Evolutionary conservation across 2,113 vertebrate genomes (phyloP).

Genomic region (Channa maculata): DNA sequence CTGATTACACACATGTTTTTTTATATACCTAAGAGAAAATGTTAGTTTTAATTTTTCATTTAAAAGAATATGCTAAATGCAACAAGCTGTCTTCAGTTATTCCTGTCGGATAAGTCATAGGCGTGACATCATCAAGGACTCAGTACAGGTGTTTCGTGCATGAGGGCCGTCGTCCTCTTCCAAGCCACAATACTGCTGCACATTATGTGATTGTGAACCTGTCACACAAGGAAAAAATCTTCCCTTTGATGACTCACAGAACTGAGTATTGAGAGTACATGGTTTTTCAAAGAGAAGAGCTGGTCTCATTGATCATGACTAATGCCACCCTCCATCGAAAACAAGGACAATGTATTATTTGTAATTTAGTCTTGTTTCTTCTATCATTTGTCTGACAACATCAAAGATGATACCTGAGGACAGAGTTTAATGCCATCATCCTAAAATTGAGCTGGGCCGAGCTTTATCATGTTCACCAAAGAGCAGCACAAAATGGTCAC

Average conservation of each 20-base stretch:
- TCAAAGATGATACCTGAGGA: neutral
- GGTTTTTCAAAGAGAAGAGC: neutral
- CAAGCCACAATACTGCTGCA: neutral
- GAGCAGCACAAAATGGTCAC: too few species aligned
- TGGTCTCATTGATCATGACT: neutral
- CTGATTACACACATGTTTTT: too few species aligned
- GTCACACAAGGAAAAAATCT: neutral
- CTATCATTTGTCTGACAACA: neutral
- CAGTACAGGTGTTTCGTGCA: neutral
- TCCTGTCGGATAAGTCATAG: too few species aligned
- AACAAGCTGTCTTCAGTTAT: too few species aligned
- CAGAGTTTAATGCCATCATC: neutral
- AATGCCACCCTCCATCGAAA: neutral
- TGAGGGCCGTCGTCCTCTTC: neutral
- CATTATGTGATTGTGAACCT: neutral
- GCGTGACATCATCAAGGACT: too few species aligned
- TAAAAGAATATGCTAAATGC: too few species aligned
- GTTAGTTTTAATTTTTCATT: too few species aligned
- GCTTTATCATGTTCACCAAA: neutral
- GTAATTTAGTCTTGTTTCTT: neutral
- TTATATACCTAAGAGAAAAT: too few species aligned
- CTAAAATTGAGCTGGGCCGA: neutral
- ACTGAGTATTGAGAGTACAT: too few species aligned
- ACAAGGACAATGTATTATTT: neutral
- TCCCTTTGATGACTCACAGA: neutral